These are phyloP conservation scores for Lepidochrysops patricia DNA, from an alignment of 2,888 invertebrate genomes.

Conservation along the genomic window DNA sequence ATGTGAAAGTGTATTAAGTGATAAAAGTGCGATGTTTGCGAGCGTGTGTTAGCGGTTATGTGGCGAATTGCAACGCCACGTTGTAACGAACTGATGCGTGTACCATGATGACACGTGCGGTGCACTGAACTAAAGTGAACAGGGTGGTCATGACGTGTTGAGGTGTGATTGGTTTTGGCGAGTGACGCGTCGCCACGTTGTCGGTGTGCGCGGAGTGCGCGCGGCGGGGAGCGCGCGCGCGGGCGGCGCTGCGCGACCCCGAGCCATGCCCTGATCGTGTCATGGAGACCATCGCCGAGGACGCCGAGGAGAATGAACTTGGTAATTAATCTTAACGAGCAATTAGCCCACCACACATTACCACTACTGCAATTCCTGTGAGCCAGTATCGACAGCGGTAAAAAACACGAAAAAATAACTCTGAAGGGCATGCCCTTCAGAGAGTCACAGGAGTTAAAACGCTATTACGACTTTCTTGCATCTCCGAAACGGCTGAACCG, in stretches of 20 bases:
- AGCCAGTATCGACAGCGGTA: no score
- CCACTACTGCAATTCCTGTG: no score
- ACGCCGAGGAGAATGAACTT: constrained; percentile 79
- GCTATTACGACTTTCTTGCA: no score
- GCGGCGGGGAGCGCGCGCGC: constrained; percentile 55
- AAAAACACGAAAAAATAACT: no score
- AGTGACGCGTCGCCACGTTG: constrained; percentile 33
- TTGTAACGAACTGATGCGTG: background rate
- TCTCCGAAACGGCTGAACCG: no score
- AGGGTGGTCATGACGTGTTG: background rate
- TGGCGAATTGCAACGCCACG: background rate
- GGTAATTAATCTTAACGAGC: constrained; percentile 71
- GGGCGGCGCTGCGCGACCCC: constrained; percentile 49
- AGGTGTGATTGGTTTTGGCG: constrained; percentile 11
- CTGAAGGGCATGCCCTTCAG: no score
- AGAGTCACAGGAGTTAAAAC: no score
- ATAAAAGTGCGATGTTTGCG: no score
- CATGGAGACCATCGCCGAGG: constrained; percentile 82
- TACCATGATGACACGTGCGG: background rate
- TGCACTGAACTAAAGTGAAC: background rate
- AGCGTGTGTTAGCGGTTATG: no score
- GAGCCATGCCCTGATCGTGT: constrained; percentile 56
- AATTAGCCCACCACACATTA: no score
- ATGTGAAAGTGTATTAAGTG: no score
- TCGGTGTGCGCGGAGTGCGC: constrained; percentile 53